Evolutionary conservation across 2,888 invertebrate species (phyloP), one percentile per base, ranked within the genome.

Genomic region (Eudemis profundana): DNA sequence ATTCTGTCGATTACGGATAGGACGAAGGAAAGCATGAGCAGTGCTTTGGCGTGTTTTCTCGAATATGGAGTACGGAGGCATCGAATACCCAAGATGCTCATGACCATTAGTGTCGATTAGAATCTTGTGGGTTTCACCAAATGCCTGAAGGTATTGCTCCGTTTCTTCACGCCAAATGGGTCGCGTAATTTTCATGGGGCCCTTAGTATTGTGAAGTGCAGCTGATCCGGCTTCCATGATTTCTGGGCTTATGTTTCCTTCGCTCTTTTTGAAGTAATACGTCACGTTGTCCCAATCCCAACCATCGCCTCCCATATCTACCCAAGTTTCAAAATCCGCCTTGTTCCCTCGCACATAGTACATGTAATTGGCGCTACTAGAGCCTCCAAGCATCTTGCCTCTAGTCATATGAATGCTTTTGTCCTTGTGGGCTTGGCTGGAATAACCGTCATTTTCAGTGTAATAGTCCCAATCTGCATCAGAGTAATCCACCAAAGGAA

Each of bases 371-470:
- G 98, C 92, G 0, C 97, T 97, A 36, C 96, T 96, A 12, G 96
- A 96, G 0, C 98, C 98, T 0, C 98, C 98, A 1, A 98, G 93
- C 0, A 97, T 97, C 84, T 98, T 98, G 0, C 98, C 98, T n/a
- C n/a, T n/a, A n/a, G n/a, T n/a, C n/a, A n/a, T n/a, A n/a, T n/a
- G n/a, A n/a, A n/a, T n/a, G n/a, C n/a, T n/a, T n/a, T n/a, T n/a
- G n/a, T n/a, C n/a, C n/a, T n/a, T n/a, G n/a, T n/a, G n/a, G n/a
- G n/a, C n/a, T n/a, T n/a, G n/a, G n/a, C n/a, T n/a, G n/a, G n/a
- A n/a, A n/a, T n/a, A n/a, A n/a, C n/a, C n/a, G n/a, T n/a, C n/a
- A n/a, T n/a, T n/a, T n/a, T n/a, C n/a, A n/a, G n/a, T n/a, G n/a
- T n/a, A n/a, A n/a, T n/a, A n/a, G n/a, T n/a, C n/a, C n/a, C n/a